phyloP scores from a whole-genome alignment of 1,140 invertebrate genomes.

The Chironomus tepperi region DNA sequence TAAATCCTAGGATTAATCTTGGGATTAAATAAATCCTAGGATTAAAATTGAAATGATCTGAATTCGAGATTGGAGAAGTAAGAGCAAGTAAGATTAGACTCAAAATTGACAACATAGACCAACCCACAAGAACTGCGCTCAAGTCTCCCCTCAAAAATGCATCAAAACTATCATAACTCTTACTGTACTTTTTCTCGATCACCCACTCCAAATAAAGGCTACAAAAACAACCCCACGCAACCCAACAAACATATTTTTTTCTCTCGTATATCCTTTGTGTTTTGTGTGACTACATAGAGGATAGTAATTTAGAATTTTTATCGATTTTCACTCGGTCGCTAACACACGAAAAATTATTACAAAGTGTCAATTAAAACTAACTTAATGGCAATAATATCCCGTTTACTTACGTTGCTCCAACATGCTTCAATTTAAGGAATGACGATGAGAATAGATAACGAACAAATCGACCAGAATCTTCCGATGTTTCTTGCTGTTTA shows the following conservation, averaged over 20 bases:
- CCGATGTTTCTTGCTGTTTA: conserved; percentile 47
- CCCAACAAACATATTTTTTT: background rate
- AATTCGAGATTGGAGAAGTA: no score
- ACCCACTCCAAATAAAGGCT: background rate
- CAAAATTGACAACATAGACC: no score
- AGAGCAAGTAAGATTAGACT: no score
- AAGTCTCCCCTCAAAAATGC: background rate
- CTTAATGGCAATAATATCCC: conserved; percentile 25
- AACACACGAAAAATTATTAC: background rate
- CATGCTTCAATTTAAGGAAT: conserved; percentile 90
- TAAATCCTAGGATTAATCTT: no score
- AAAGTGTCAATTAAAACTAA: background rate
- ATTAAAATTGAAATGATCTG: no score
- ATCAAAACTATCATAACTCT: background rate
- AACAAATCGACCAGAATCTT: conserved; percentile 84
- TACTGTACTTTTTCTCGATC: background rate
- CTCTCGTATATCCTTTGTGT: background rate
- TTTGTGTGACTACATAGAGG: conserved; percentile 10
- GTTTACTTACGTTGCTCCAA: conserved; percentile 83
- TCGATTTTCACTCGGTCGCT: background rate
- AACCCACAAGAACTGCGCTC: no score
- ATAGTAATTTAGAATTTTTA: conserved; percentile 24
- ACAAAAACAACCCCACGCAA: background rate
- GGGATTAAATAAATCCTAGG: no score
- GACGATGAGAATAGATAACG: conserved; percentile 94